Evolutionary conservation across 2,113 vertebrate genomes (phyloP).

Genomic region (Syngnathus typhle): DNA sequence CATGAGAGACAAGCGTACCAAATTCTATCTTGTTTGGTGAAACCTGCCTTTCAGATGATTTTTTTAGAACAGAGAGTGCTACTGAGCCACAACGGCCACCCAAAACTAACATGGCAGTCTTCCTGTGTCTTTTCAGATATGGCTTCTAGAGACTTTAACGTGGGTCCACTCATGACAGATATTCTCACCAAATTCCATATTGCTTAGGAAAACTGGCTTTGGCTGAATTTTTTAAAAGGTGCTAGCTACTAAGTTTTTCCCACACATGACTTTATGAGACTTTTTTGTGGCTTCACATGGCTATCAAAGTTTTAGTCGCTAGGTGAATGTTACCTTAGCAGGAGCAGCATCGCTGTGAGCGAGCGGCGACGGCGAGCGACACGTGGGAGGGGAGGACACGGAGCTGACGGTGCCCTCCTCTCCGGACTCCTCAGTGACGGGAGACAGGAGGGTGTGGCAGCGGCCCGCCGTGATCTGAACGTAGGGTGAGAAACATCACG

Average conservation of each 20-base stretch:
- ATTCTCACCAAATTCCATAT: not conserved
- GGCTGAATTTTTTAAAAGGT: not conserved
- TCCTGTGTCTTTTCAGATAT: not conserved
- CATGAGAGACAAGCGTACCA: not conserved
- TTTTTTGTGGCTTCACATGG: too few species aligned
- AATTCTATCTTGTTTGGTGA: not conserved
- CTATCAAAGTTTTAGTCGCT: too few species aligned
- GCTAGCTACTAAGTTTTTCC: not conserved
- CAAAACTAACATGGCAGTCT: not conserved
- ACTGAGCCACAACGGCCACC: not conserved
- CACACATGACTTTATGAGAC: too few species aligned
- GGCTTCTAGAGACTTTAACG: not conserved
- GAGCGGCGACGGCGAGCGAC: constrained; percentile 94
- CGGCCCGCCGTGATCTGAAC: constrained; percentile 95
- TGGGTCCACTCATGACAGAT: not conserved
- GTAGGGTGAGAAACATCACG: constrained; percentile 30
- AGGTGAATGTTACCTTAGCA: constrained; percentile 74
- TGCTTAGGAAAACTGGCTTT: not conserved
- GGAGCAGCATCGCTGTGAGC: constrained; percentile 81
- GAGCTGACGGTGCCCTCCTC: constrained; percentile 96
- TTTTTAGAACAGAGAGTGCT: too few species aligned
- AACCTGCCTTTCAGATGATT: not conserved
- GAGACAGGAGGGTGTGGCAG: constrained; percentile 96
- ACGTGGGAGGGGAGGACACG: constrained; percentile 87
- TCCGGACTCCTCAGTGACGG: constrained; percentile 97